Evolutionary conservation across 2,888 invertebrate genomes (phyloP), one percentile per base, ranked within the genome.

Genomic region (Cecidostiba fungosa): DNA sequence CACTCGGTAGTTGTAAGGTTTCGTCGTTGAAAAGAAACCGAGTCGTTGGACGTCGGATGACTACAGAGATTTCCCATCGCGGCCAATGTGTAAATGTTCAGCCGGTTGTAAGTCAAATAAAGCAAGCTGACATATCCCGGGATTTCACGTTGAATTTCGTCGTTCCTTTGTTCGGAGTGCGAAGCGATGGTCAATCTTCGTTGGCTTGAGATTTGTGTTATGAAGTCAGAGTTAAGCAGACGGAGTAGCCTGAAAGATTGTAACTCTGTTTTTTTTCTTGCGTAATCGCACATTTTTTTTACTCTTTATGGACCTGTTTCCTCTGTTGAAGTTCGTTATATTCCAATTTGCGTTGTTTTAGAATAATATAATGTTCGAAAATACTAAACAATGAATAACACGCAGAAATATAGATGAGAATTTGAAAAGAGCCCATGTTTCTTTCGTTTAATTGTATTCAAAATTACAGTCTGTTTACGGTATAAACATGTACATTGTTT

Each of bases 71-170:
- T 66, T 66, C n/a, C 29, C 66, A 26, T 26, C 29, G 26, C 23
- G 0, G 70, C 70, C 6, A 70, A 70, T 79, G 79, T 69, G 79
- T 70, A 50, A 79, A 79, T 79, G 79, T 8, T 12, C 72, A 26
- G 26, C n/a, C 19, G 50, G 50, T 74, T 62, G 32, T 74, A 62
- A 73, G 62, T 26, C 81, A 81, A 81, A 73, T 74, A 26, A 39
- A 73, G 16, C 12, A 47, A 29, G 14, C 3, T 26, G 43, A 19
- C 1, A 62, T 62, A 8, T 23, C 0, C 0, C 3, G 8, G 6
- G 8, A 23, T 59, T 59, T 1, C 59, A 59, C 59, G 10, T 59
- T n/a, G 36, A 16, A 23, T 10, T 26, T 69, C 16, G 23, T 16
- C 36, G 62, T n/a, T 59, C 23, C 23, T 62, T 39, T 77, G 36